A percentile compares a stretch with the other conserved stretches of the same genome.
Evolutionary conservation across 2,888 invertebrate species (phyloP).

Genomic region (Drosophila fungiperda): DNA sequence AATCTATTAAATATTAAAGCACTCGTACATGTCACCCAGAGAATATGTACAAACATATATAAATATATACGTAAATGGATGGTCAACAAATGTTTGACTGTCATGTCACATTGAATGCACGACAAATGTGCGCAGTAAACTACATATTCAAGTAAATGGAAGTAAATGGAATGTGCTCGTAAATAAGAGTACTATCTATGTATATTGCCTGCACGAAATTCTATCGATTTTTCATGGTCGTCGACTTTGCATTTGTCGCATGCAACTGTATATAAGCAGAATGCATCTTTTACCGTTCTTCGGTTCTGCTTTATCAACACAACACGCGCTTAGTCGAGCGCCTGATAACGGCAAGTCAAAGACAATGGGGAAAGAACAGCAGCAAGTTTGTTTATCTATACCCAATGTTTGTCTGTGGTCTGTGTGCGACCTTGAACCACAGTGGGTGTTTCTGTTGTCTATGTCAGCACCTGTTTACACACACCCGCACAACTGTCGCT

Average conservation of each 20-base stretch:
- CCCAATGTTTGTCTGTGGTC: constrained; percentile 24
- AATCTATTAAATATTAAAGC: constrained; percentile 56
- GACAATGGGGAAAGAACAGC: constrained; percentile 28
- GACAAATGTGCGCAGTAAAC: constrained; percentile 69
- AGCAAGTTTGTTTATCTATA: constrained; percentile 41
- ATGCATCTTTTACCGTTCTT: constrained; percentile 27
- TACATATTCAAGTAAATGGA: constrained; percentile 21
- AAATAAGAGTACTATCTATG: constrained; percentile 33
- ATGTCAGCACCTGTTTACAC: constrained; percentile 66
- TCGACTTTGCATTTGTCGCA: constrained; percentile 47
- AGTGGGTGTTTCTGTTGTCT: constrained; percentile 42
- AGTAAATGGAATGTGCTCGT: not conserved
- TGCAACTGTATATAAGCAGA: constrained; percentile 5
- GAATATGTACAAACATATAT: not conserved
- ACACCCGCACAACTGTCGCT: constrained; percentile 30
- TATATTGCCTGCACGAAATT: constrained; percentile 42
- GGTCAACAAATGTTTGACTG: constrained; percentile 47
- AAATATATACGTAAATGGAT: constrained; percentile 22
- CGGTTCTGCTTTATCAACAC: constrained; percentile 39
- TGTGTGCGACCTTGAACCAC: constrained; percentile 65
- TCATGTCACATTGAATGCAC: constrained; percentile 45
- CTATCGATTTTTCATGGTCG: constrained; percentile 62
- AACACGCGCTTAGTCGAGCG: constrained; percentile 27
- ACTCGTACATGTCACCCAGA: constrained; percentile 20
- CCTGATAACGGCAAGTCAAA: constrained; percentile 39